Evolutionary conservation across 2,888 invertebrate genomes (phyloP).

Genomic region (Bruchidius siliquastri): DNA sequence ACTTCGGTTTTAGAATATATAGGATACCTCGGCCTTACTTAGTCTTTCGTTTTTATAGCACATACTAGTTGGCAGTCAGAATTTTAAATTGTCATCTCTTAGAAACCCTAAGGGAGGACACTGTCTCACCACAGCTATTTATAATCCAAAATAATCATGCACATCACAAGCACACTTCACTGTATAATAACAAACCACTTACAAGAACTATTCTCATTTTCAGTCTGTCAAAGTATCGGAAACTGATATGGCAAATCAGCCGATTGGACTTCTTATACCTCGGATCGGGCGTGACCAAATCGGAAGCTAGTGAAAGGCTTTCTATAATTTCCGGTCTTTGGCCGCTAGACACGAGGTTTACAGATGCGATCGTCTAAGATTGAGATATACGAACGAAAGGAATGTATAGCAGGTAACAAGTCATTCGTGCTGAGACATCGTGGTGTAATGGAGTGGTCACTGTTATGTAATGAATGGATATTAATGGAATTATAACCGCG

Average conservation of each 20-base stretch:
- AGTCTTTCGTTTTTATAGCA: no score
- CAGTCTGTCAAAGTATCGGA: slow-evolving; percentile 11
- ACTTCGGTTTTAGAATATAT: no score
- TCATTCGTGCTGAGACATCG: background rate
- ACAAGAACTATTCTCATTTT: slow-evolving; percentile 23
- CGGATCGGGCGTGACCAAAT: slow-evolving; percentile 24
- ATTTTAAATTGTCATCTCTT: no score
- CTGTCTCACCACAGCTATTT: background rate
- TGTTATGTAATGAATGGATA: background rate
- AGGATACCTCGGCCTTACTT: no score
- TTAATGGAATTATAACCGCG: background rate
- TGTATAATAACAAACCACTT: slow-evolving; percentile 12
- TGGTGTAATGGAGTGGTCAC: background rate
- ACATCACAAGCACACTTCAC: background rate
- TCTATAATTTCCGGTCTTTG: slow-evolving; percentile 19
- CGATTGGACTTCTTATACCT: slow-evolving; percentile 24
- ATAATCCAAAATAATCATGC: background rate
- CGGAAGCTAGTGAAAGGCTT: slow-evolving; percentile 27
- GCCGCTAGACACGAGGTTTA: background rate
- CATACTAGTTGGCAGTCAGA: no score
- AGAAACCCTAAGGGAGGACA: no score
- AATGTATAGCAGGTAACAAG: background rate
- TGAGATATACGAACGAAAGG: background rate
- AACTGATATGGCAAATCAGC: slow-evolving; percentile 22
- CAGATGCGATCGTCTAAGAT: background rate